These are phyloP conservation scores for Cercocebus atys DNA, from an alignment of 2,113 vertebrate genomes.

Conservation along the genomic window DNA sequence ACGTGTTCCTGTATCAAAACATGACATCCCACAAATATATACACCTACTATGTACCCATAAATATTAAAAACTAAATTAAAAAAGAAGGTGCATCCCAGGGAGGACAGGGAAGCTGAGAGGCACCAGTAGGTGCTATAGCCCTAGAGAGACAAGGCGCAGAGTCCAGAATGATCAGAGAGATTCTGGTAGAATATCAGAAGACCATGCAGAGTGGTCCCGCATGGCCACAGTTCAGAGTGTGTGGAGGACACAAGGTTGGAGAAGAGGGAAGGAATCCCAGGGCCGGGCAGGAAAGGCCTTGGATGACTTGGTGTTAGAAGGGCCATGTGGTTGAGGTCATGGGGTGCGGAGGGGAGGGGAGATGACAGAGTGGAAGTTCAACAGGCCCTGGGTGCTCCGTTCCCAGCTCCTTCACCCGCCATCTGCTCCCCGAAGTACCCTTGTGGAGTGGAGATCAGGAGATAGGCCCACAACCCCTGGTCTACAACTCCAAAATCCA, in stretches of 20 bases:
- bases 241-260: accelerated
- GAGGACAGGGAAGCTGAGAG: no score
- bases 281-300: not conserved
- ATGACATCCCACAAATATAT: no score
- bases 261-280: not conserved
- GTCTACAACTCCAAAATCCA: not conserved
- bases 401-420: not conserved
- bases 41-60: no score
- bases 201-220: no score
- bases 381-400: accelerated
- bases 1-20: no score
- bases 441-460: accelerated
- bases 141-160: no score
- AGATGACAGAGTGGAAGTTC: not conserved
- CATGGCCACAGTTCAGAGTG: not conserved
- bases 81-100: no score
- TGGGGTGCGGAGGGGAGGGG: accelerated
- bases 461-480: not conserved
- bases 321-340: accelerated
- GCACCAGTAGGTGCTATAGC: no score
- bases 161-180: no score
- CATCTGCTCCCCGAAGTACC: not conserved
- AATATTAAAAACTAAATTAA: no score
- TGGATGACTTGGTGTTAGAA: not conserved
- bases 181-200: no score